Percentiles rank a stretch among this genome's conserved stretches.
These are phyloP conservation scores for Epinephelus malabaricus DNA, from an alignment of 2,797 vertebrate genomes.

Conservation along the genomic window DNA sequence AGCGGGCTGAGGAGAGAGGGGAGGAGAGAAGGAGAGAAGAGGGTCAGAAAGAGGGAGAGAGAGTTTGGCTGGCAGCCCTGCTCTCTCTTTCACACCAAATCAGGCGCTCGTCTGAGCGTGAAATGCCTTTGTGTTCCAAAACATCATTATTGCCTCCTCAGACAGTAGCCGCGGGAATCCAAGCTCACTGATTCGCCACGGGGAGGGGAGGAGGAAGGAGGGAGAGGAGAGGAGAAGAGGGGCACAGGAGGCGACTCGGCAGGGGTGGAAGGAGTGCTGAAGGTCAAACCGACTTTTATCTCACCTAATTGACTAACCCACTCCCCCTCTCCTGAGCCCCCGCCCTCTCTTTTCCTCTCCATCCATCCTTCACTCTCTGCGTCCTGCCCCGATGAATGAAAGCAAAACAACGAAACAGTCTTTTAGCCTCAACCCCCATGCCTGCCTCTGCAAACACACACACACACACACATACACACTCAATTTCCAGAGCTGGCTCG, in stretches of 20 bases:
- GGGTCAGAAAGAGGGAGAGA: conserved; percentile 69
- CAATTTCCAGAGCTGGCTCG: conserved; percentile 49
- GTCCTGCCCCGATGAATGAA: conserved; percentile 65
- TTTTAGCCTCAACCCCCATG: conserved; percentile 67
- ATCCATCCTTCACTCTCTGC: conserved; percentile 58
- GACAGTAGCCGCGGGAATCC: conserved; percentile 85
- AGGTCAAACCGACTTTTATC: conserved; percentile 98
- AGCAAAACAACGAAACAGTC: conserved; percentile 71
- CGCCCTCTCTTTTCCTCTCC: conserved; percentile 61
- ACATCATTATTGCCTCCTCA: conserved; percentile 89
- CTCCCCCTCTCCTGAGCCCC: conserved; percentile 73
- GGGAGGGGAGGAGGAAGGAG: conserved; percentile 72
- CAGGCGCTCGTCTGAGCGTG: conserved; percentile 90
- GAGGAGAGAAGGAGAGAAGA: conserved; percentile 67
- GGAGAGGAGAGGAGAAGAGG: conserved; percentile 50
- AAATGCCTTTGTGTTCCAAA: conserved; percentile 89
- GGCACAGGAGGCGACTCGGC: conserved; percentile 82
- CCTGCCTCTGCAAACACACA: conserved; percentile 32
- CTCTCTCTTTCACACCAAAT: conserved; percentile 90
- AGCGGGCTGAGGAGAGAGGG: conserved; percentile 65
- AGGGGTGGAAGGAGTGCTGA: conserved; percentile 90
- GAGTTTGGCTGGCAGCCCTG: conserved; percentile 87
- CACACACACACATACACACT: conserved; percentile 27
- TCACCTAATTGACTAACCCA: conserved; percentile 97
- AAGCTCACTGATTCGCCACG: conserved; percentile 90